Conservation (phyloP, 2,797 vertebrate genomes). For the Gallirallus australis region DNA sequence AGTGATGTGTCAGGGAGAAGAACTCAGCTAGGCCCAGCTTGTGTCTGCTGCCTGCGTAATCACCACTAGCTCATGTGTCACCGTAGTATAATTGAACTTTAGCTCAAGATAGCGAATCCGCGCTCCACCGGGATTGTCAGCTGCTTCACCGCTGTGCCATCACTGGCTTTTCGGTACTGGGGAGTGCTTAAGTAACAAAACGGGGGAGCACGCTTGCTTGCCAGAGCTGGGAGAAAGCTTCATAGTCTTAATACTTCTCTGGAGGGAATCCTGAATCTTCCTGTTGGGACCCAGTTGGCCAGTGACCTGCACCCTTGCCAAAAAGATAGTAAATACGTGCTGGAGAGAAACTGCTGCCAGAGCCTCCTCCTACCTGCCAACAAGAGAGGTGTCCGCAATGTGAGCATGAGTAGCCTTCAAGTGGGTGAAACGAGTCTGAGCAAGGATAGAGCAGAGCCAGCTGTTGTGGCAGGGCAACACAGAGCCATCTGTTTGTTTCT, state of each 20-base stretch:
- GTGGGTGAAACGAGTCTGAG: not conserved
- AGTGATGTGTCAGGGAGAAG: not conserved
- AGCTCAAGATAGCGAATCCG: constrained; percentile 2
- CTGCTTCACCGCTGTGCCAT: not conserved
- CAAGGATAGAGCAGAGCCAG: not conserved
- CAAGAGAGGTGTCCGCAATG: fast-evolving
- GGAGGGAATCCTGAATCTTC: not conserved
- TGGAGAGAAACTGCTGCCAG: not conserved
- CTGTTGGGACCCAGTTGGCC: not conserved
- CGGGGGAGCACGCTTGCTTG: not conserved
- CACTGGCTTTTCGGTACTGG: not conserved
- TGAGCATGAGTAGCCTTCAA: fast-evolving
- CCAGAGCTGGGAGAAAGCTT: not conserved
- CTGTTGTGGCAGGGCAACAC: not conserved
- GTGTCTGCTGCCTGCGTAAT: not conserved
- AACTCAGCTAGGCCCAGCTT: not conserved
- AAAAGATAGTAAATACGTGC: not conserved
- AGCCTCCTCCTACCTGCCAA: not conserved
- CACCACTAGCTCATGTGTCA: not conserved
- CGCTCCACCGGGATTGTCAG: not conserved
- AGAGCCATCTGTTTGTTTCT: not conserved
- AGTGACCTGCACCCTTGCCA: not conserved
- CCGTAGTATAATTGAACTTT: constrained; percentile 20
- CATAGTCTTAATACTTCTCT: not conserved
- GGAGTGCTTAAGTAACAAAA: not conserved